phyloP scores from a whole-genome alignment of 2,888 invertebrate genomes.

The Cordilura impudica region DNA sequence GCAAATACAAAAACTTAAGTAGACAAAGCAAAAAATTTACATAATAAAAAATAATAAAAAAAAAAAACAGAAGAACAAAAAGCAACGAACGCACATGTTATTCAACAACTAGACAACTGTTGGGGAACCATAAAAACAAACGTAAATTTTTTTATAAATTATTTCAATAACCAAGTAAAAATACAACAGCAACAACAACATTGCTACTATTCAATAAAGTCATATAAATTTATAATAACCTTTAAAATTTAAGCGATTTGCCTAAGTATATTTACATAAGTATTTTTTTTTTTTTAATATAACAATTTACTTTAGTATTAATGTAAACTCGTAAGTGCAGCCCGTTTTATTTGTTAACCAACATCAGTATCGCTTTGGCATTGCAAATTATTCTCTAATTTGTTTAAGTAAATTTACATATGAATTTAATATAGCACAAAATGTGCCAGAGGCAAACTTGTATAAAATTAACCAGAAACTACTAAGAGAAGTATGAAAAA shows the following conservation, averaged over 20 bases:
- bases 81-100: not conserved
- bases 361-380: too few species aligned
- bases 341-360: too few species aligned
- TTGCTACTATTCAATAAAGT: not conserved
- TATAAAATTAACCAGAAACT: slow-evolving; percentile 45
- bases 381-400: slow-evolving; percentile 10
- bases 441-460: slow-evolving; percentile 44
- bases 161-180: slow-evolving; percentile 38
- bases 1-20: not conserved
- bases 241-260: not conserved
- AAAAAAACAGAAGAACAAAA: too few species aligned
- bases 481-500: not conserved
- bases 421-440: slow-evolving; percentile 35
- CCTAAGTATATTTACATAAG: not conserved
- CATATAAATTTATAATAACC: slow-evolving; percentile 19
- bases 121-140: slow-evolving; percentile 30
- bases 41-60: not conserved
- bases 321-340: too few species aligned
- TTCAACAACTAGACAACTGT: slow-evolving; percentile 27
- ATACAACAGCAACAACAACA: too few species aligned
- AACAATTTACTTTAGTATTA: too few species aligned
- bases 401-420: slow-evolving; percentile 45
- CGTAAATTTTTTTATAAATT: slow-evolving; percentile 33
- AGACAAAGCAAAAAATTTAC: not conserved
- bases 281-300: not conserved